Evolutionary conservation across 2,888 invertebrate species (phyloP), one percentile per base, ranked within the genome.

Genomic region (Drosophila kambysellisi): DNA sequence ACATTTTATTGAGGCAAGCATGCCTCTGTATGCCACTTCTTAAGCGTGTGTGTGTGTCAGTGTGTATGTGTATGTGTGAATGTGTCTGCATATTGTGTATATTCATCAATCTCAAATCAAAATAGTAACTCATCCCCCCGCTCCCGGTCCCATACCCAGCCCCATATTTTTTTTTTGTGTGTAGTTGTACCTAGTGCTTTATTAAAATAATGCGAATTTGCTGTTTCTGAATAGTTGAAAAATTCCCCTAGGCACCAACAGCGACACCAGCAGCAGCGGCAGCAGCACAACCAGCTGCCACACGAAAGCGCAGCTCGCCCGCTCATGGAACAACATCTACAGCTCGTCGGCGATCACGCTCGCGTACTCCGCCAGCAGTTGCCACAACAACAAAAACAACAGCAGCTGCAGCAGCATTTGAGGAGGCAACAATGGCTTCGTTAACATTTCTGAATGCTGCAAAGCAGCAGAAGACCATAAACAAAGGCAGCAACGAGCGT

Each of bases 211-310:
- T 91, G 86, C 83, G 83, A 90, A 92, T 93, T 92, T 95, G 95
- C 94, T 95, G 94, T 95, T 95, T 95, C 92, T 93, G 92, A 93
- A 93, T 93, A 93, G 93, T 93, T 92, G 91, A 86, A 91, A 91
- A 91, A 92, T 93, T 92, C 92, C 92, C 91, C 91, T 93, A 93
- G 93, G 93, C 91, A 91, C 90, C 88, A 87, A 69, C 63, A 63
- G 15, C 76, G 58, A 15, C 69, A 58, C 7, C 33, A 41, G 12
- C 61, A 30, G 20, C 57, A 57, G 50, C 62, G n/a, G 20, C 69
- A 15, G 20, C 20, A 20, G 3, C 61, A 52, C 17, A 51, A 53
- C 11, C 59, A 37, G n/a, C 68, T 30, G 46, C 63, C 59, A 35
- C 43, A 59, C 57, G 52, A 17, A 76, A 61, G 32, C 78, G 74